phyloP scores from a whole-genome alignment of 2,797 vertebrate species.

The Mus minutoides region DNA sequence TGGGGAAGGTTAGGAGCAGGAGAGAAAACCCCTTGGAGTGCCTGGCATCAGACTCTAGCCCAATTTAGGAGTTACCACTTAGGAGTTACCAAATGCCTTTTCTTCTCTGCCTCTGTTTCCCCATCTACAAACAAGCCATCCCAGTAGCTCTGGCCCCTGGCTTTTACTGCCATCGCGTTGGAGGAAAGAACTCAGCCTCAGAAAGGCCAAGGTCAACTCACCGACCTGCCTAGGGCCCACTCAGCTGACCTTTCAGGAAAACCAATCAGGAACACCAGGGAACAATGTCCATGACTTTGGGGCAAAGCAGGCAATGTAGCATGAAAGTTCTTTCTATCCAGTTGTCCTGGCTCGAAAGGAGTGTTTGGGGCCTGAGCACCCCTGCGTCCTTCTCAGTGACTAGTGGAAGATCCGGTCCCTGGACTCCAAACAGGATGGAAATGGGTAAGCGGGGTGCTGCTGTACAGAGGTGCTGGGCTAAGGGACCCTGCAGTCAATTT shows the following conservation, averaged over 20 bases:
- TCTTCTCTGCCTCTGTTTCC: not conserved
- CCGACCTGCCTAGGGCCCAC: not conserved
- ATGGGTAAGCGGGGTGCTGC: not conserved
- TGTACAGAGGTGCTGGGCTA: not conserved
- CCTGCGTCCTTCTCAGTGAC: not conserved
- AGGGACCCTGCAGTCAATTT: not conserved
- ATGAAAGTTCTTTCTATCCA: not conserved
- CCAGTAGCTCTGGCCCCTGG: not conserved
- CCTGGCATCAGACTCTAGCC: not conserved
- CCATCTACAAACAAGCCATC: not conserved
- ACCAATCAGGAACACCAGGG: not conserved
- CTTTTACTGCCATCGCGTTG: not conserved
- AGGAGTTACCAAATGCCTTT: not conserved
- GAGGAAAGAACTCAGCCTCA: not conserved
- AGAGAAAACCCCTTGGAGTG: no score
- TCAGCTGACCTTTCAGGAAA: not conserved
- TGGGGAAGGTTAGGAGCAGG: not conserved
- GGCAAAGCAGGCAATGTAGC: not conserved
- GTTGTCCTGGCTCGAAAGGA: not conserved
- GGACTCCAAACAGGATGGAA: not conserved
- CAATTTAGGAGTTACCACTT: not conserved
- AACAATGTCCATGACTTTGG: not conserved
- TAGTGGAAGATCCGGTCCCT: not conserved
- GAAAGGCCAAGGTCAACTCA: not conserved
- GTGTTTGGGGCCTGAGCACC: not conserved